Conservation (phyloP, 2,888 invertebrate genomes). For the Tenodera sinensis region DNA sequence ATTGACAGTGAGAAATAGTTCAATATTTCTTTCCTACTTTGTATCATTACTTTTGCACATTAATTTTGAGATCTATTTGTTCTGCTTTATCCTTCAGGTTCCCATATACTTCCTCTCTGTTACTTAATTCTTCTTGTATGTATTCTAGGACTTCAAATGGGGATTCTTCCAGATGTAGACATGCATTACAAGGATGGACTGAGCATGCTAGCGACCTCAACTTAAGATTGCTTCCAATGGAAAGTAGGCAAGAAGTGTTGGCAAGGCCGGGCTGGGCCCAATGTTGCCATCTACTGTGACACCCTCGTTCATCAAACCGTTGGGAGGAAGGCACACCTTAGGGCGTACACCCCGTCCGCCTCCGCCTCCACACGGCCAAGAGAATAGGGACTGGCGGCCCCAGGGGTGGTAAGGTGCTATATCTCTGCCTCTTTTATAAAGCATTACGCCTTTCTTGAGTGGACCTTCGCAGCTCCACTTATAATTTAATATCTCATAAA, state of each 20-base stretch:
- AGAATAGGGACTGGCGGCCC: background rate
- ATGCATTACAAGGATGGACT: too few relatives aligned
- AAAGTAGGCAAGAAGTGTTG: background rate
- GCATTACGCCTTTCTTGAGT: background rate
- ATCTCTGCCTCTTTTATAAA: background rate
- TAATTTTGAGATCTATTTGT: too few relatives aligned
- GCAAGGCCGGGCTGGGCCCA: background rate
- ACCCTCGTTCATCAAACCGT: background rate
- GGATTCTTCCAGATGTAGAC: too few relatives aligned
- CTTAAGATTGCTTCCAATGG: background rate
- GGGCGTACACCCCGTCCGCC: slow-evolving; percentile 3
- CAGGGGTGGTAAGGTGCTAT: background rate
- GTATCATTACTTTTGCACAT: too few relatives aligned
- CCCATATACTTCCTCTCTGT: too few relatives aligned
- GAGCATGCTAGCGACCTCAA: too few relatives aligned
- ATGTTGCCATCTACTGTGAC: background rate
- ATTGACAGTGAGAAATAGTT: too few relatives aligned
- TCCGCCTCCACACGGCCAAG: background rate
- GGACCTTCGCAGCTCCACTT: background rate
- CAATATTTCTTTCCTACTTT: too few relatives aligned
- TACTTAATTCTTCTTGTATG: too few relatives aligned
- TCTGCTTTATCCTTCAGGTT: too few relatives aligned
- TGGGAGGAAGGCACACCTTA: background rate
- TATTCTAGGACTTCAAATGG: too few relatives aligned
- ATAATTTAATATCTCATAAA: too few relatives aligned